Evolutionary conservation across 2,113 vertebrate genomes (phyloP), one percentile per base, ranked within the genome.

Genomic region (Gracilinanus agilis): DNA sequence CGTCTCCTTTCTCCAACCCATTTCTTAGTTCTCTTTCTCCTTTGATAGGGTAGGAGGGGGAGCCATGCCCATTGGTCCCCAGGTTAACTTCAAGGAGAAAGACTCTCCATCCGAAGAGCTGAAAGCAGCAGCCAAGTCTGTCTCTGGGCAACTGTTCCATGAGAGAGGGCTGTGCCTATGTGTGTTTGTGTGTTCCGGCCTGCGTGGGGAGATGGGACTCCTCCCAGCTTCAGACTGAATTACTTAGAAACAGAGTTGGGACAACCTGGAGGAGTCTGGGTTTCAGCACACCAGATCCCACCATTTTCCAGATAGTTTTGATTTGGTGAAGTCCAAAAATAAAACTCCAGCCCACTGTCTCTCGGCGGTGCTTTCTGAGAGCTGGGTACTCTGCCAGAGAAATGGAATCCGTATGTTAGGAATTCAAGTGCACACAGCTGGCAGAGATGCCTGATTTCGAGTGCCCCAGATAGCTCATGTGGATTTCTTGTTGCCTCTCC

Each of bases 361-460:
- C 98, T 97, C 88, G 96, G 98, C 98, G 96, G 98, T 98, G 27
- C 27, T 98, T 97, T 98, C 93, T 83, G 96, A 97, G 97, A 97
- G 96, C 97, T 90, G 83, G 29, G 96, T 44, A 94, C 97, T 96
- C 96, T 97, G 55, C 96, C 96, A 44, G 0, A 91, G 91, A 96
- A 92, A 92, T 96, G 94, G 95, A 90, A 90, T 97, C 97, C 9
- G 92, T 93, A 96, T 97, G 97, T 94, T 95, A 90, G 94, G 94
- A 91, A 94, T 16, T 24, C 23, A 54, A 83, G 67, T 23, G n/a
- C 67, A 40, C 67, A 83, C 67, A 83, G n/a, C 67, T 83, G 67
- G 67, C n/a, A 83, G n/a, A 83, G 19, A 83, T 0, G n/a, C 7
- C 23, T 21, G n/a, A 83, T 83, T 83, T n/a, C n/a, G 34, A 83